Evolutionary conservation across 2,113 vertebrate genomes (phyloP).

Genomic region (Nibea albiflora): DNA sequence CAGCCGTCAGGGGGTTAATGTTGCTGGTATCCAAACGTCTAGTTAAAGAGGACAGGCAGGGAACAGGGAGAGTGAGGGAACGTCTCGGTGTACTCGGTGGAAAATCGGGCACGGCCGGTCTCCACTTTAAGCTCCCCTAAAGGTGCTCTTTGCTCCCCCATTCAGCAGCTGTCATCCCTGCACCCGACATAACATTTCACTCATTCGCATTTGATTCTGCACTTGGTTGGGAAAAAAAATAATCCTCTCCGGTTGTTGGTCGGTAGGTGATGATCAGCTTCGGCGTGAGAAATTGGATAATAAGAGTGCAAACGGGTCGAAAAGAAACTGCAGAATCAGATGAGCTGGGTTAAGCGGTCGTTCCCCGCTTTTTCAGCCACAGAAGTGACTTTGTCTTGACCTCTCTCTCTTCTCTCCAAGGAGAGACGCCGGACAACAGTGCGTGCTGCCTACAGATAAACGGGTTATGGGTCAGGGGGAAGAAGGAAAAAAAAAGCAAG

Average conservation of each 20-base stretch:
- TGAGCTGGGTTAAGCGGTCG: slow-evolving; percentile 4
- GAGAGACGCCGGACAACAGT: slow-evolving; percentile 39
- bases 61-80: background rate
- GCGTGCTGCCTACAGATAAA: slow-evolving; percentile 22
- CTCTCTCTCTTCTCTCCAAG: slow-evolving; percentile 55
- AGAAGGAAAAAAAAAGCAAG: background rate
- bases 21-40: slow-evolving; percentile 8
- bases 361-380: slow-evolving; percentile 18
- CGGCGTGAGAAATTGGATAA: background rate
- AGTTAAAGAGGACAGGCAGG: background rate
- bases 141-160: slow-evolving; percentile 36
- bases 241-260: slow-evolving; percentile 31
- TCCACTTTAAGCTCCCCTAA: slow-evolving; percentile 22
- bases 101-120: slow-evolving; percentile 33
- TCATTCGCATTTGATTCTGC: slow-evolving; percentile 5
- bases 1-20: background rate
- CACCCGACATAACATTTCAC: slow-evolving; percentile 37
- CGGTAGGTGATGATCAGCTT: slow-evolving; percentile 14
- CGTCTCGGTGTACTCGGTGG: slow-evolving; percentile 11
- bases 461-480: slow-evolving; percentile 37
- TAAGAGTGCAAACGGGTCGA: too few relatives aligned
- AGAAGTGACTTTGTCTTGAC: slow-evolving; percentile 81
- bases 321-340: slow-evolving; percentile 7
- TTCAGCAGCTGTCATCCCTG: slow-evolving; percentile 58
- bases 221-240: background rate